phyloP scores from a whole-genome alignment of 1,140 invertebrate species.

The Trachelipus rathkii region DNA sequence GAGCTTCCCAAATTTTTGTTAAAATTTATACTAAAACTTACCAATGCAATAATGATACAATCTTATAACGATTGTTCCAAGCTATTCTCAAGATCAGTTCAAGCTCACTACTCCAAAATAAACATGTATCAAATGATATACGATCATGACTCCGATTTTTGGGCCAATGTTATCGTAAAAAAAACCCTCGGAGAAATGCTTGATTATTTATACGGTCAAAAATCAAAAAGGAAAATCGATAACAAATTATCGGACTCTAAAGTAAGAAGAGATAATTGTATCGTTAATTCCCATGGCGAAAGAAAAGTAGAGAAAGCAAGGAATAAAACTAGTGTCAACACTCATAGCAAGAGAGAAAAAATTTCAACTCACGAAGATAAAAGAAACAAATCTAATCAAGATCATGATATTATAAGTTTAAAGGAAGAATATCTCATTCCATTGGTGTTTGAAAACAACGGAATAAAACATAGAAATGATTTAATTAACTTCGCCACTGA shows the following conservation, averaged over 20 bases:
- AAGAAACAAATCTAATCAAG: background rate
- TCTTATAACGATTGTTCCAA: background rate
- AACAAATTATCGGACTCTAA: no score
- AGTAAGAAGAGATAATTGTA: no score
- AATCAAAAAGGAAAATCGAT: no score
- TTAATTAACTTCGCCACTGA: background rate
- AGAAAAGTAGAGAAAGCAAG: no score
- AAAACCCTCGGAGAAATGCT: background rate
- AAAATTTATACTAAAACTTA: no score
- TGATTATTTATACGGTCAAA: background rate
- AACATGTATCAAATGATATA: conserved; percentile 3
- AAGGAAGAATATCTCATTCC: background rate
- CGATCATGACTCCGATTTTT: conserved; percentile 12
- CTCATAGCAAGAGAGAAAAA: background rate
- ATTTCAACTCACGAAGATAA: background rate
- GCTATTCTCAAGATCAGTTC: background rate
- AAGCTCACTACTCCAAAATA: background rate
- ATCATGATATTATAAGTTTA: background rate
- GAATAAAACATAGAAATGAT: background rate
- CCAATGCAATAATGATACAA: background rate
- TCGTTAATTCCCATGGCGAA: no score
- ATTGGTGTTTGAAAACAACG: background rate
- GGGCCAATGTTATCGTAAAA: conserved; percentile 21
- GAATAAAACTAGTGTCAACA: background rate
- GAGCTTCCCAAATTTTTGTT: no score